Base-by-base conservation (phyloP, 2,113 vertebrate genomes). In the Cygnus atratus region DNA sequence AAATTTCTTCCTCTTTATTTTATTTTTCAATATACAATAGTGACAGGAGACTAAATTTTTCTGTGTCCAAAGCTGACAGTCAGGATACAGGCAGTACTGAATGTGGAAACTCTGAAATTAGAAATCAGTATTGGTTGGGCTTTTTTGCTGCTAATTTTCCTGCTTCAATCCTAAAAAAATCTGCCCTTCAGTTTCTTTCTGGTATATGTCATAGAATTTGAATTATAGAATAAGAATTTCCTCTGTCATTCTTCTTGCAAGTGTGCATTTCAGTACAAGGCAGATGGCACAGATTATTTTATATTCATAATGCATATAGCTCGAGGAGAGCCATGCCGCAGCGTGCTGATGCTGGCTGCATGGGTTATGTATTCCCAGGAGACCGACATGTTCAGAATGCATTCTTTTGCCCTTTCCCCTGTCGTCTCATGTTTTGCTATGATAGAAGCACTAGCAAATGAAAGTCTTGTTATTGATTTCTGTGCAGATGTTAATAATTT, bases 381-480 rank as follows among this genome's bases (percentile, higher is more conserved):
- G 96, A 92, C 80, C 9, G 17, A 61, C 88, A 86, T 65, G 61
- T 62, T 92, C 67, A 81, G 35, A 96, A 92, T 93, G 50, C 83
- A 76, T 90, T 90, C 58, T 84, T 88, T 76, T 91, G 84, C 85
- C 59, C 88, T 95, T 91, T 92, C 70, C 48, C 54, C 77, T 70
- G 54, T 81, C 0, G 0, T 88, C 58, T 87, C 46, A n/a, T 84
- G 75, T 87, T 96, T 88, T 91, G 44, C 95, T 93, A 17, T 79
- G 93, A 83, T 78, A 81, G 81, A 96, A 96, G 77, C 71, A 66
- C 77, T 84, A 76, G 67, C 78, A 96, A 96, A 92, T 87, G 54
- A 91, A 94, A 91, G 87, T 63, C 35, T 94, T 94, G 54, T 57
- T 97, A 96, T 87, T 97, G 97, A 96, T 97, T 97, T 94, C 74